Evolutionary conservation across 2,113 vertebrate genomes (phyloP), one percentile per base, ranked within the genome.

Genomic region (Suncus etruscus): DNA sequence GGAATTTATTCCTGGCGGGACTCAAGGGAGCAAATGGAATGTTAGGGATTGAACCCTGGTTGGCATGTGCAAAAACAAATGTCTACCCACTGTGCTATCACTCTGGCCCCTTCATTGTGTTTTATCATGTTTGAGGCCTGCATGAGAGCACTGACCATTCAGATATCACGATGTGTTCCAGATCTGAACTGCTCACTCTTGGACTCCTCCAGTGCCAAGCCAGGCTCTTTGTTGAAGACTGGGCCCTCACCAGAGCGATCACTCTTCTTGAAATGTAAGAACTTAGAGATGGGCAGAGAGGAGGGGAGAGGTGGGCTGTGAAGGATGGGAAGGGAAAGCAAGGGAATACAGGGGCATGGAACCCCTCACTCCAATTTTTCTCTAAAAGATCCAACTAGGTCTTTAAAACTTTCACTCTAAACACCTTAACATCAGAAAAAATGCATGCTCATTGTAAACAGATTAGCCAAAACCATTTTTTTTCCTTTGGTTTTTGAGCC

Each of bases 201-300:
- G 1, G 85, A 83, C 75, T 91, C 91, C 70, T 91, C 95, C 63
- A 94, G 94, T 81, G 72, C 89, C 91, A 89, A 97, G n/a, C 95
- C 95, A 3, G 96, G 96, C 20, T 27, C 90, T 65, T n/a, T 98
- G 86, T 83, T 97, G 93, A 98, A 97, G 96, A 97, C 79, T 4
- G 79, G 83, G n/a, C 91, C 89, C 74, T 84, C 86, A 22, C 89
- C 87, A 0, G 96, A 98, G 89, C 84, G 96, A 51, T 88, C 94
- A 0, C 95, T 97, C 86, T 97, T 98, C 92, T 90, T 98, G 94
- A 98, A 98, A 97, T 84, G 95, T 98, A 95, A 97, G 98, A 95
- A 20, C n/a, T 1, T 8, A 1, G 50, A 45, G 11, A 0, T 1
- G 12, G 47, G 29, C 48, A n/a, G 45, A 47, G 11, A 18, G 82